phyloP scores from a whole-genome alignment of 2,888 invertebrate genomes.

The Platycheirus rosarum region DNA sequence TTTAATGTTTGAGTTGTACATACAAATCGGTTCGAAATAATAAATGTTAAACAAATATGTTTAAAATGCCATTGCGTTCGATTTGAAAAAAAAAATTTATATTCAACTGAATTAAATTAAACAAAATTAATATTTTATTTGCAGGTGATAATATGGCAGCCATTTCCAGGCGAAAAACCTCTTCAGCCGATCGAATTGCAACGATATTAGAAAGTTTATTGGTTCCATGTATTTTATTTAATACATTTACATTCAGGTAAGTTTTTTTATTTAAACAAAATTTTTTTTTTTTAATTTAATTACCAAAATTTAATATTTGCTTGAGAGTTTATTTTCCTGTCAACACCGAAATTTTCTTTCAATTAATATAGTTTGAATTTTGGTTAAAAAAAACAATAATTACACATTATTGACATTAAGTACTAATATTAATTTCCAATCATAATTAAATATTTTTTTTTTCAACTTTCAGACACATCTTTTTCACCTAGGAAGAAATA shows the following conservation, averaged over 20 bases:
- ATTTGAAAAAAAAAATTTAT: too few species aligned
- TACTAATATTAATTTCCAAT: background rate
- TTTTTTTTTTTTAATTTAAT: background rate
- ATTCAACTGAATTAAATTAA: background rate
- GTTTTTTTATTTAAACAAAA: conserved; percentile 45
- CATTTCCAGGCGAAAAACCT: conserved; percentile 90
- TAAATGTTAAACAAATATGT: too few species aligned
- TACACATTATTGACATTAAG: too few species aligned
- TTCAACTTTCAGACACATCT: conserved; percentile 61
- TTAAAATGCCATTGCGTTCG: too few species aligned
- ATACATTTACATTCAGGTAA: conserved; percentile 82
- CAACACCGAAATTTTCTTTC: too few species aligned
- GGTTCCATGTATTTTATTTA: conserved; percentile 82
- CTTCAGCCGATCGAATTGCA: conserved; percentile 82
- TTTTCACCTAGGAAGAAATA: conserved; percentile 72
- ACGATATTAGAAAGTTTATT: conserved; percentile 82
- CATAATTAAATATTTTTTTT: background rate
- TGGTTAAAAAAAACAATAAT: too few species aligned
- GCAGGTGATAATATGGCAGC: conserved; percentile 96
- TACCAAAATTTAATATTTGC: background rate
- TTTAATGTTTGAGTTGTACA: too few species aligned
- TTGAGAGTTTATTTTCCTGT: too few species aligned
- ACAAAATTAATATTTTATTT: conserved; percentile 55
- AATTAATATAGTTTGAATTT: too few species aligned
- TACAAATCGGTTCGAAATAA: too few species aligned